Conservation (phyloP, 1,140 invertebrate genomes). For the Gryon sp. region DNA sequence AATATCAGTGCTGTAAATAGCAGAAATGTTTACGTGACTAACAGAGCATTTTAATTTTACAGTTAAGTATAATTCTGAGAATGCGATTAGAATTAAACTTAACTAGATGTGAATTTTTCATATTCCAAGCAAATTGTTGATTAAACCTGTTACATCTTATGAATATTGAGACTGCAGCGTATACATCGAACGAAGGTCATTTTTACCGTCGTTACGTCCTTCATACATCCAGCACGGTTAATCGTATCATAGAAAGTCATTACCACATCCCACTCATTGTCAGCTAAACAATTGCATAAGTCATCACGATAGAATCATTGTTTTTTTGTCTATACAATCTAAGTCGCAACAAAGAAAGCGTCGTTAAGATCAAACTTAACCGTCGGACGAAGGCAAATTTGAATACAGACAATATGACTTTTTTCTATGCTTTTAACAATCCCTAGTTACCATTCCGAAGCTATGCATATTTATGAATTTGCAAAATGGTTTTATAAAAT, state of each 20-base stretch:
- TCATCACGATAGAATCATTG: constrained; percentile 43
- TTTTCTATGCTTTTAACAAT: neutral
- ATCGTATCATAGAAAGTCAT: constrained; percentile 62
- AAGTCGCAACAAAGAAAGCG: constrained; percentile 48
- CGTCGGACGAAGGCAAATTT: constrained; percentile 12
- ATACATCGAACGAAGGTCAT: constrained; percentile 60
- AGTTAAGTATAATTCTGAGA: neutral
- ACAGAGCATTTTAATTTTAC: no score
- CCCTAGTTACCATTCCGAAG: neutral
- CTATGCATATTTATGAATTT: neutral
- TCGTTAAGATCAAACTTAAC: constrained; percentile 33
- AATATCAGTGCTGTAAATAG: no score
- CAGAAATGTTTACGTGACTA: no score
- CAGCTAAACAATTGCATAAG: constrained; percentile 46
- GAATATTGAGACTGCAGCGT: no score
- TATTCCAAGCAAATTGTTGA: constrained; percentile 10
- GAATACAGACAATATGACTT: constrained; percentile 19
- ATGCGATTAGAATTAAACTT: neutral
- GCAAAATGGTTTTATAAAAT: no score
- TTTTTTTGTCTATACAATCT: constrained; percentile 25
- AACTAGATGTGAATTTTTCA: constrained; percentile 5
- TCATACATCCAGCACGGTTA: constrained; percentile 41
- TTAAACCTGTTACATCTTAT: constrained; percentile 41
- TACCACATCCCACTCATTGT: constrained; percentile 63
- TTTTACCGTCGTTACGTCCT: constrained; percentile 55